Evolutionary conservation across 2,797 vertebrate genomes (phyloP).

Genomic region (Myripristis jacobus): DNA sequence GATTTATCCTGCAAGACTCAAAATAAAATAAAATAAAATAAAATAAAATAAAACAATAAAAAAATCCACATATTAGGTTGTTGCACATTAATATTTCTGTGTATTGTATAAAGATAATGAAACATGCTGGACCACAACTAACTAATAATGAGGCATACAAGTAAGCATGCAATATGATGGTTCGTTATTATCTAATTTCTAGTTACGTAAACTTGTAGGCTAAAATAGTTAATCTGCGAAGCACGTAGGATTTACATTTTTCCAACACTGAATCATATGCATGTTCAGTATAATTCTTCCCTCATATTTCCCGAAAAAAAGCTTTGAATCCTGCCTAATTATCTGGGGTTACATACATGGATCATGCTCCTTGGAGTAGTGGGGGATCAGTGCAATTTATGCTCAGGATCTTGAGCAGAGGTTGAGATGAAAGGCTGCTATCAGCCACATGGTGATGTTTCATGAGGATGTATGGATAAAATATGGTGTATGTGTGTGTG

Average conservation of each 20-base stretch:
- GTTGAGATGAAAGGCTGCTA: slow-evolving; percentile 21
- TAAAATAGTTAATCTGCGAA: not conserved
- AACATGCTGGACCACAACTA: too few relatives aligned
- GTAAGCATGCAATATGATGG: too few relatives aligned
- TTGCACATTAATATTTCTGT: slow-evolving; percentile 48
- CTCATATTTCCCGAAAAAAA: not conserved
- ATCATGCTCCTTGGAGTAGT: slow-evolving; percentile 26
- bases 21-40: too few relatives aligned
- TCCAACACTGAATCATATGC: not conserved
- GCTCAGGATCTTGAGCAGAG: slow-evolving; percentile 35
- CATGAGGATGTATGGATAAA: slow-evolving; percentile 25
- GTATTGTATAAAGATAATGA: not conserved
- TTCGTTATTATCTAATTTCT: too few relatives aligned
- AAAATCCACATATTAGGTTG: slow-evolving; percentile 7
- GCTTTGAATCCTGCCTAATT: not conserved
- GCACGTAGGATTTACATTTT: not conserved
- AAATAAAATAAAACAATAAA: not conserved
- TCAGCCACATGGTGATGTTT: slow-evolving; percentile 18
- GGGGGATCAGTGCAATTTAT: slow-evolving; percentile 58
- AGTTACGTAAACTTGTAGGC: too few relatives aligned
- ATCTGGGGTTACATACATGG: slow-evolving; percentile 13
- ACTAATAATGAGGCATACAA: too few relatives aligned
- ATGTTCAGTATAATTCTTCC: too few relatives aligned
- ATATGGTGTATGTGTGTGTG: not conserved
- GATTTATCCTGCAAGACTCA: slow-evolving; percentile 38